A percentile compares a stretch with the other conserved stretches of the same genome.
These are phyloP conservation scores for Mastomys natalensis DNA, from an alignment of 2,113 vertebrate genomes.

Conservation along the genomic window DNA sequence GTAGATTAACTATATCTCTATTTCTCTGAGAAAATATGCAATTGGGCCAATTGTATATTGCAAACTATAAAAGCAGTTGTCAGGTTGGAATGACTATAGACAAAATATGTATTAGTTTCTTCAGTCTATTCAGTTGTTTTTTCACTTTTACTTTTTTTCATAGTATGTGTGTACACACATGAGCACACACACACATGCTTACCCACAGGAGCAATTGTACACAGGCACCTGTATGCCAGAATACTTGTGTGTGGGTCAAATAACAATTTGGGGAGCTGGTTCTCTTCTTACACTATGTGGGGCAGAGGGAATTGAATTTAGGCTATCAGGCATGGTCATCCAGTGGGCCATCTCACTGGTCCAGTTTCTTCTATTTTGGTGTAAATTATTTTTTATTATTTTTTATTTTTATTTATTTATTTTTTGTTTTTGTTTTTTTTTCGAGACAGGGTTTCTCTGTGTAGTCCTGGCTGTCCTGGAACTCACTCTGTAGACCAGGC, in stretches of 20 bases:
- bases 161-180: background rate
- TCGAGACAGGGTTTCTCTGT: too few species aligned
- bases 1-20: background rate
- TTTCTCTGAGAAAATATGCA: conserved; percentile 33
- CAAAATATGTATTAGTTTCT: conserved; percentile 2
- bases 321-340: background rate
- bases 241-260: background rate
- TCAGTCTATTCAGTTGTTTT: too few species aligned
- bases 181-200: background rate
- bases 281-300: background rate
- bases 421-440: too few species aligned
- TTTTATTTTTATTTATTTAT: too few species aligned
- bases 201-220: background rate
- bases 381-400: too few species aligned
- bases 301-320: background rate
- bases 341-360: background rate
- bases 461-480: too few species aligned
- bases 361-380: background rate
- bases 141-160: background rate
- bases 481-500: too few species aligned
- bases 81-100: conserved; percentile 32
- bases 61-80: conserved; percentile 34
- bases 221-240: too few species aligned
- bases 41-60: too few species aligned
- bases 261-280: background rate